Conservation (phyloP, 2,113 vertebrate species). For the Egretta garzetta region DNA sequence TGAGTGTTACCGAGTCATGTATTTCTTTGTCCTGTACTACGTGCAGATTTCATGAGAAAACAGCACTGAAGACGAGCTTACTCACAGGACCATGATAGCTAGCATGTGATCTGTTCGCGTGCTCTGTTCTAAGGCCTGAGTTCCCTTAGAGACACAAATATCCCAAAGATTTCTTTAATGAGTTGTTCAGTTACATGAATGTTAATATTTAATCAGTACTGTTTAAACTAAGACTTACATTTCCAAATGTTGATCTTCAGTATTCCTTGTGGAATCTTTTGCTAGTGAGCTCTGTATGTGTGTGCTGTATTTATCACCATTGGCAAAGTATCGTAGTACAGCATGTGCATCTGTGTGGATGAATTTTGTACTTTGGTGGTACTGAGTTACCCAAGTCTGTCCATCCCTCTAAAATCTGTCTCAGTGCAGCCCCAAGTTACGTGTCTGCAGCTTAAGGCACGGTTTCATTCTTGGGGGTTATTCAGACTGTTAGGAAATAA, state of each 20-base stretch:
- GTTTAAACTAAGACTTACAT: not conserved
- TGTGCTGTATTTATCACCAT: not conserved
- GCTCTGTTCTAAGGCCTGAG: not conserved
- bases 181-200: not conserved
- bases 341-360: no score
- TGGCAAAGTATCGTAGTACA: not conserved
- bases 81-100: not conserved
- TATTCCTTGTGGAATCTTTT: not conserved
- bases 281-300: not conserved
- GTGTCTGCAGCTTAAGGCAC: not conserved
- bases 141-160: not conserved
- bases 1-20: fast-evolving
- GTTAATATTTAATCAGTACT: not conserved
- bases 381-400: not conserved
- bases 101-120: not conserved
- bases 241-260: not conserved
- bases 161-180: not conserved
- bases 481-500: not conserved
- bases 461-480: not conserved
- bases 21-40: not conserved
- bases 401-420: not conserved
- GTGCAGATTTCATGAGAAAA: not conserved
- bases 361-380: not conserved
- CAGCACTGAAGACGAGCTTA: not conserved
- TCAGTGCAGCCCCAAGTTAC: not conserved